Base-by-base conservation (phyloP, 1,140 invertebrate genomes). In the Macrobrachium rosenbergii region DNA sequence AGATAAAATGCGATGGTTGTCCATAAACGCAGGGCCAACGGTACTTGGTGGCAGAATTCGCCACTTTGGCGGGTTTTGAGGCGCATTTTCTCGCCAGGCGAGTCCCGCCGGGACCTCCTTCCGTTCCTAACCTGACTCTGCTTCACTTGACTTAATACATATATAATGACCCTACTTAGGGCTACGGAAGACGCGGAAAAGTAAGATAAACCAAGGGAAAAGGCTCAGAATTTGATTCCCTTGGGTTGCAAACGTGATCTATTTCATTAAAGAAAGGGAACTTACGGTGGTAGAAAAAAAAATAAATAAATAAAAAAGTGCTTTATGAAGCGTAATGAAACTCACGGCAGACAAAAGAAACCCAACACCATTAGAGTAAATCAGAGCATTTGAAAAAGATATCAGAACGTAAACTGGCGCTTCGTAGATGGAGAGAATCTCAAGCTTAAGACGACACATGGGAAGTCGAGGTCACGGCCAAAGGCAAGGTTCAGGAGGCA, bases 101-200 rank as follows among this genome's bases (percentile, higher is more conserved):
- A 23, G 69, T 52, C 72, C 82, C 72, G 17, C 16, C n/a, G 82
- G 82, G 82, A 83, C 52, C 82, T 83, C 82, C 82, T 83, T 69
- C 69, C 82, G 72, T 75, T 75, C 72, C 72, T 63, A 43, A 59
- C 21, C 17, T 62, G 82, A 75, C 82, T 59, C 58, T 63, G 82
- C 67, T 59, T 72, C 23, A 37, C 72, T 82, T 52, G 21, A 62
- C 81, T 75, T 60, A 58, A 59, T 75, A 83, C 19, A 83, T 83
- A 83, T 83, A 37, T 16, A 83, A 83, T 73, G 58, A 73, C 37
- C 43, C 60, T 60, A 14, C 37, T 37, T 76, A 21, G 58, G 17
- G 69, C 14, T 60, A 72, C 16, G 45, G 45, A 11, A 11, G 16
- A 28, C 19, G 28, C 7, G 43, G 23, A 19, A 28, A 60, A 62